phyloP scores from a whole-genome alignment of 92 coral and sea anemone genomes.

The Epizoanthus fatuus region DNA sequence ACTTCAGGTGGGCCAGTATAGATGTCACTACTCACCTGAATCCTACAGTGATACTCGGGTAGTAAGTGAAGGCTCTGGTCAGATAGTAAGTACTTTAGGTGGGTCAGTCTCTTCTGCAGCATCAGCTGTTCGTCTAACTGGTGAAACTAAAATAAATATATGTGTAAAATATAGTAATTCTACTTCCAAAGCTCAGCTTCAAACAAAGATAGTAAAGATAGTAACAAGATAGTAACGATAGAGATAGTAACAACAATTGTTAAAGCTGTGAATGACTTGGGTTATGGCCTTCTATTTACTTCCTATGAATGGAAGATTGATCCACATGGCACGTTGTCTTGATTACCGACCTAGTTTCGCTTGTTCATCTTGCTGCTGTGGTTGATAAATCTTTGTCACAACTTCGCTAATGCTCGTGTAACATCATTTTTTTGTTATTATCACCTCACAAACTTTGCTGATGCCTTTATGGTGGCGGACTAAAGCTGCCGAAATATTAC shows the following conservation, averaged over 20 bases:
- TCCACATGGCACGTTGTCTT: no score
- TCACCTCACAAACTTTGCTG: no score
- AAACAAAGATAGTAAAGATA: not conserved
- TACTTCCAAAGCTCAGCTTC: not conserved
- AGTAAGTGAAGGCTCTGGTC: slow-evolving; percentile 88
- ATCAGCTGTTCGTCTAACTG: slow-evolving; percentile 74
- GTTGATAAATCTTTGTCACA: no score
- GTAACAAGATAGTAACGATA: no score
- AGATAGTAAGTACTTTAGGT: slow-evolving; percentile 78
- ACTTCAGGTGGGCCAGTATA: slow-evolving; percentile 66
- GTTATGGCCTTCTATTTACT: no score
- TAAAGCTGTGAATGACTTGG: no score
- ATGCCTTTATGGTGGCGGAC: no score
- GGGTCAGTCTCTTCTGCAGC: slow-evolving; percentile 67
- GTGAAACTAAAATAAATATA: slow-evolving; percentile 62
- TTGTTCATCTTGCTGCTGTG: not conserved
- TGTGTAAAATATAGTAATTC: not conserved
- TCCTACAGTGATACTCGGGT: slow-evolving; percentile 80
- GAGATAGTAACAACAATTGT: no score
- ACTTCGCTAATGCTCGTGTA: no score
- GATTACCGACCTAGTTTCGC: not conserved
- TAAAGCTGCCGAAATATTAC: no score
- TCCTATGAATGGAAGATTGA: no score
- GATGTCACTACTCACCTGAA: slow-evolving; percentile 57
- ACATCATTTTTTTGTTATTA: no score